Percentiles rank a stretch among this genome's conserved stretches.
Evolutionary conservation across 2,113 vertebrate genomes (phyloP).

Genomic region (Agapornis roseicollis): DNA sequence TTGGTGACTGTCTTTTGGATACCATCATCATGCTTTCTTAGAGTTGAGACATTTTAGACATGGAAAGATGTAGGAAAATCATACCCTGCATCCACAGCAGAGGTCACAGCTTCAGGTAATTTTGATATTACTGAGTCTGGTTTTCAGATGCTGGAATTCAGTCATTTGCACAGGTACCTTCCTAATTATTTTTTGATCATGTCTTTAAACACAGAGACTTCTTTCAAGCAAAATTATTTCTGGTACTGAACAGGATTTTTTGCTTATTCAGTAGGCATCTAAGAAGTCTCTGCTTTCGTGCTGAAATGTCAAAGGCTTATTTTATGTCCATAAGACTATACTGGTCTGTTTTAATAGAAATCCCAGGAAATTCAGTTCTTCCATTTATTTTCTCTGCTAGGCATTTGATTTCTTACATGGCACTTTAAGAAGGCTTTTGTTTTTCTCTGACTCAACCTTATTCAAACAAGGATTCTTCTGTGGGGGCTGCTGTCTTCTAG

Average conservation of each 20-base stretch:
- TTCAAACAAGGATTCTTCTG: not conserved
- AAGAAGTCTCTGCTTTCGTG: not conserved
- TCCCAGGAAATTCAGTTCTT: not conserved
- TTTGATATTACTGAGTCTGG: not conserved
- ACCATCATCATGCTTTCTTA: not conserved
- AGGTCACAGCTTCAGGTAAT: not conserved
- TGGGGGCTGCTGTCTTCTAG: not conserved
- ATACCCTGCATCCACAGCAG: not conserved
- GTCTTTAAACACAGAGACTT: not conserved
- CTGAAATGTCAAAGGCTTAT: not conserved
- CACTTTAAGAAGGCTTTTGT: not conserved
- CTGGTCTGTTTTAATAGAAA: constrained; percentile 14
- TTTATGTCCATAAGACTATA: not conserved
- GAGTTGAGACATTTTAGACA: not conserved
- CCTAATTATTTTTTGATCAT: not conserved
- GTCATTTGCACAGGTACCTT: not conserved
- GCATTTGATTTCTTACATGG: not conserved
- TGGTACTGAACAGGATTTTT: not conserved
- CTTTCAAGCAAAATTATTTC: not conserved
- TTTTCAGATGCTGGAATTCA: not conserved
- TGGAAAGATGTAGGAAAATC: not conserved
- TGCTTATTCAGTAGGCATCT: not conserved
- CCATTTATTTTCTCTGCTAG: constrained; percentile 2
- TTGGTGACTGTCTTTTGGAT: not conserved
- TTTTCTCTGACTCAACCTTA: not conserved